phyloP scores from a whole-genome alignment of 2,797 vertebrate species.

The Stomatorhinus walkeri region DNA sequence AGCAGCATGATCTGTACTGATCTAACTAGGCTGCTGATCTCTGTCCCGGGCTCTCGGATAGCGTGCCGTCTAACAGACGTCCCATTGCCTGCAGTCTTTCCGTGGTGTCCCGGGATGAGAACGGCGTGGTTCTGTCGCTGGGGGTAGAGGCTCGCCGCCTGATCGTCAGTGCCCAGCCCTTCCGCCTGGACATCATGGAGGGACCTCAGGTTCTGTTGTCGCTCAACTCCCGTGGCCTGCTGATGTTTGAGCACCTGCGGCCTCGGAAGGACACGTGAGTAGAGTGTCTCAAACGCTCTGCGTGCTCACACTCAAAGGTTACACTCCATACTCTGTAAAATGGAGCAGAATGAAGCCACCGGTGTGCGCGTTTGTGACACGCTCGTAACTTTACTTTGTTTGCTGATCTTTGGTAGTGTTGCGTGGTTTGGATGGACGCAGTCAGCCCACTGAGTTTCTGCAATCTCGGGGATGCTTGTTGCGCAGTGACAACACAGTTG shows the following conservation, averaged over 20 bases:
- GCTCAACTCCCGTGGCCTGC: constrained; percentile 81
- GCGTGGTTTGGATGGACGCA: background rate
- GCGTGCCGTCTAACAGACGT: background rate
- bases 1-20: background rate
- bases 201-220: constrained; percentile 79
- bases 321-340: background rate
- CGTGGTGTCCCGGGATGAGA: constrained; percentile 72
- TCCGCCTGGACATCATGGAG: constrained; percentile 81
- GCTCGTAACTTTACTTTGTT: background rate
- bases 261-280: constrained; percentile 90
- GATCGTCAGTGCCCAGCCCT: constrained; percentile 74
- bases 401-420: background rate
- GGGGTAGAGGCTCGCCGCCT: constrained; percentile 68
- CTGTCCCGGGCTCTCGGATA: background rate
- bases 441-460: background rate
- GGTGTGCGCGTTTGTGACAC: background rate
- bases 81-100: constrained; percentile 43
- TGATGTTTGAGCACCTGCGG: constrained; percentile 83
- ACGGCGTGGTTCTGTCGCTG: constrained; percentile 75
- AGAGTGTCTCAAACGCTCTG: background rate
- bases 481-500: background rate
- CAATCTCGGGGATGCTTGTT: background rate
- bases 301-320: background rate
- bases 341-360: background rate
- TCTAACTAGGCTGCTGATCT: background rate